Evolutionary conservation across 1,140 invertebrate species (phyloP), one percentile per base, ranked within the genome.

Genomic region (Chionoecetes opilio): DNA sequence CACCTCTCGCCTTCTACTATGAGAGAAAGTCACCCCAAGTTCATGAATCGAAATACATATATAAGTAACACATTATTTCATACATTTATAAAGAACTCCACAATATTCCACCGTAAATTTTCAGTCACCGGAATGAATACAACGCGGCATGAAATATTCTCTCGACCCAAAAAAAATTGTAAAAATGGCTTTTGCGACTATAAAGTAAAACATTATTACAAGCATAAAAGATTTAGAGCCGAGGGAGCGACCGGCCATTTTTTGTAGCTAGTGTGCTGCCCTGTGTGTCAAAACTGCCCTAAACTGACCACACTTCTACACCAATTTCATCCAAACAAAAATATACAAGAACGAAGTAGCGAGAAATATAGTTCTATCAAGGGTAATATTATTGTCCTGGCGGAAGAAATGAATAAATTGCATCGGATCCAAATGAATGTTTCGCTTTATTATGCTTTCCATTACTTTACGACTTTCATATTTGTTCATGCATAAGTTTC

Each of bases 101-200:
- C 63, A 75, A 75, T 75, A 75, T 75, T 75, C 63, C 63, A 26
- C 63, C 0, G 26, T 75, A 75, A 75, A 75, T 75, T 75, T 75
- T 75, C 63, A 75, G 63, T 75, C 63, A 75, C 63, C 63, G 63
- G 63, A 75, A 75, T 75, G 63, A 75, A 75, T 75, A 75, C 21
- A 75, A n/a, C 63, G 63, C 21, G 26, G 63, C 63, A 75, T 75
- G 63, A 26, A 75, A 75, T 75, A 75, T 75, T 26, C 63, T 21
- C 63, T 75, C n/a, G 63, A n/a, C n/a, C n/a, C n/a, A n/a, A n/a
- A 75, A 75, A 75, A 75, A 75, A 75, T 17, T 75, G n/a, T 75
- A 75, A n/a, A n/a, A n/a, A 75, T 75, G 21, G 63, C 26, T 2
- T 75, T 75, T 75, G 63, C 63, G 63, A 75, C 63, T 17, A 75